Percentiles rank a stretch among this genome's conserved stretches.
Conservation (phyloP, 2,888 invertebrate species). For the Hyles lineata region DNA sequence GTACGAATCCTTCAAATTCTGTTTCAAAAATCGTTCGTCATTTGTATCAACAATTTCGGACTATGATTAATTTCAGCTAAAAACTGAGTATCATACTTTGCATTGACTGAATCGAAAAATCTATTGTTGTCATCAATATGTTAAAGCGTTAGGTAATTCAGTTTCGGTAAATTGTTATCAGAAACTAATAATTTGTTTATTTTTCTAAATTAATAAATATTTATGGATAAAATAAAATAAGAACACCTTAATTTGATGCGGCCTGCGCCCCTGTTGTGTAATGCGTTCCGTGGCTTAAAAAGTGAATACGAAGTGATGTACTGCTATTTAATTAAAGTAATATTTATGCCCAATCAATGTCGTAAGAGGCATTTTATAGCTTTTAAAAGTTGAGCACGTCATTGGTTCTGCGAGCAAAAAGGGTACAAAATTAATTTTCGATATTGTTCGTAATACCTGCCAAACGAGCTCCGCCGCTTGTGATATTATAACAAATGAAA, state of each 20-base stretch:
- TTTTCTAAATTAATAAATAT: too few relatives aligned
- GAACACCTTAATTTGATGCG: too few relatives aligned
- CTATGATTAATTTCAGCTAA: too few relatives aligned
- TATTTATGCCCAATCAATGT: not conserved
- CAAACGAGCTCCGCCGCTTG: not conserved
- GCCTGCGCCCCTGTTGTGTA: too few relatives aligned
- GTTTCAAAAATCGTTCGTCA: not conserved
- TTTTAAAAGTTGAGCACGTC: constrained; percentile 46
- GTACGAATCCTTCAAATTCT: constrained; percentile 10
- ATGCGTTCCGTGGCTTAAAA: too few relatives aligned
- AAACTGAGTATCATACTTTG: too few relatives aligned
- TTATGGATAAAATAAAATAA: too few relatives aligned
- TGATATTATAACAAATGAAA: constrained; percentile 31
- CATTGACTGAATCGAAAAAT: too few relatives aligned
- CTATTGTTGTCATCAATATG: too few relatives aligned
- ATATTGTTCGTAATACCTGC: constrained; percentile 23
- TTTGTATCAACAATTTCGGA: not conserved
- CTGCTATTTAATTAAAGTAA: not conserved
- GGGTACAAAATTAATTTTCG: constrained; percentile 7
- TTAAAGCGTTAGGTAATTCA: too few relatives aligned
- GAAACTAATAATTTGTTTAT: too few relatives aligned
- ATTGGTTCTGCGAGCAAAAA: constrained; percentile 46
- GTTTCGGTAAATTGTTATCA: too few relatives aligned
- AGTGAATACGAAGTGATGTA: not conserved
- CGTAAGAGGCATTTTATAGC: constrained; percentile 30